phyloP scores from a whole-genome alignment of 2,113 vertebrate species.

The Pampusana beccarii region DNA sequence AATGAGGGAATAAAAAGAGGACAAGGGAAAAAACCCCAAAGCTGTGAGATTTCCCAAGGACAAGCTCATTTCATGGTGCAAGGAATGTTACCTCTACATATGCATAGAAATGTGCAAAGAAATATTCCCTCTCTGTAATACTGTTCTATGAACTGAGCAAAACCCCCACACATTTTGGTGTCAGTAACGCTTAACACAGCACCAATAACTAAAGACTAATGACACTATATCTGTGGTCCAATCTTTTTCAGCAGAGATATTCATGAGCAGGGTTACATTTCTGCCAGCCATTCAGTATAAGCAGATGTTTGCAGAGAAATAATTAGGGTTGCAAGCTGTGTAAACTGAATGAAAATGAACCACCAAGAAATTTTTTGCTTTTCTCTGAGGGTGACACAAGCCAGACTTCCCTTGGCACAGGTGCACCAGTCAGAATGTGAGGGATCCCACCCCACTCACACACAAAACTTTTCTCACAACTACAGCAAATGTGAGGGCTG shows the following conservation, averaged over 20 bases:
- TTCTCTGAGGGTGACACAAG: not conserved
- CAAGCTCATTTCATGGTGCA: not conserved
- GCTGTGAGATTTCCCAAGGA: not conserved
- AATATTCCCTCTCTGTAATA: not conserved
- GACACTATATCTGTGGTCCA: not conserved
- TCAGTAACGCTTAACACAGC: not conserved
- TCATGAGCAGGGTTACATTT: not conserved
- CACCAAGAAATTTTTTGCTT: not conserved
- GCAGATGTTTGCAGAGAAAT: not conserved
- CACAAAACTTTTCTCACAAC: not conserved
- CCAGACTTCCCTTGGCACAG: fast-evolving
- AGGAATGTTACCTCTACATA: not conserved
- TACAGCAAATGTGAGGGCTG: not conserved
- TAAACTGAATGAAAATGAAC: not conserved
- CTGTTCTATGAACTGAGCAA: not conserved
- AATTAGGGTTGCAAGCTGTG: not conserved
- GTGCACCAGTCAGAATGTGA: not conserved
- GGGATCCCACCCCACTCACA: not conserved
- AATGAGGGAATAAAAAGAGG: not conserved
- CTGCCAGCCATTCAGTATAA: not conserved
- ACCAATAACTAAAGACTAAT: not conserved
- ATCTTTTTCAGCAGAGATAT: not conserved
- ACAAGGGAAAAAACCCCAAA: not conserved
- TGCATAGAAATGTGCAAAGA: not conserved
- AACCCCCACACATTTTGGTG: not conserved